Base-by-base conservation (phyloP, 2,888 invertebrate genomes). In the Periphyllus acericola region DNA sequence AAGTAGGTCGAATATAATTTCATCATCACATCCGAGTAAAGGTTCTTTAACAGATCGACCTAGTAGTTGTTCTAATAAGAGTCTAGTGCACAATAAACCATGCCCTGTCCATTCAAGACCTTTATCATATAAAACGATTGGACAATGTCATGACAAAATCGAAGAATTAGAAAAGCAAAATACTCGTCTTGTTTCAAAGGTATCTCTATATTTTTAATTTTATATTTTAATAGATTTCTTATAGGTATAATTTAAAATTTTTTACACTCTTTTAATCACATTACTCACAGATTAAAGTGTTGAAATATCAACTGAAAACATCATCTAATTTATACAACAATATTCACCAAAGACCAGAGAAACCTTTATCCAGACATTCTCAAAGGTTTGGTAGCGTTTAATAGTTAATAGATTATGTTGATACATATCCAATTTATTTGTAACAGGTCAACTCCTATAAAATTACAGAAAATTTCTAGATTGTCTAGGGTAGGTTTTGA, bases 251-350 rank as follows among this genome's bases (percentile, higher is more conserved):
- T n/a, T n/a, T n/a, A n/a, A n/a, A 3, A 36, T 5, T 36, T 36
- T 36, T 36, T 14, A 46, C 11, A 46, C 46, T 2, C 14, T 14
- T 11, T 46, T 46, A 46, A 46, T 76, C 21, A 46, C n/a, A 34
- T 78, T 78, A 21, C 2, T 60, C 2, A 17, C 55, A 87, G 87
- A 80, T 87, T 75, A 87, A 87, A 81, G 87, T 87, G n/a, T 74
- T 87, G n/a, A 87, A 87, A 81, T 87, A 75, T 81, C 87, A 87
- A 87, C 6, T 87, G 14, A 87, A 87, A 87, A 66, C 87, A 19
- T 60, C 87, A n/a, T 66, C 74, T 21, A 74, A 36, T 46, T 66
- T 87, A 29, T 87, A 81, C n/a, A 87, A 80, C n/a, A 87, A 87
- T 66, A 87, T 87, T 36, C 87, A 87, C 34, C 87, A 87, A 25